phyloP scores from a whole-genome alignment of 2,888 invertebrate genomes.

The Petrolisthes manimaculis region DNA sequence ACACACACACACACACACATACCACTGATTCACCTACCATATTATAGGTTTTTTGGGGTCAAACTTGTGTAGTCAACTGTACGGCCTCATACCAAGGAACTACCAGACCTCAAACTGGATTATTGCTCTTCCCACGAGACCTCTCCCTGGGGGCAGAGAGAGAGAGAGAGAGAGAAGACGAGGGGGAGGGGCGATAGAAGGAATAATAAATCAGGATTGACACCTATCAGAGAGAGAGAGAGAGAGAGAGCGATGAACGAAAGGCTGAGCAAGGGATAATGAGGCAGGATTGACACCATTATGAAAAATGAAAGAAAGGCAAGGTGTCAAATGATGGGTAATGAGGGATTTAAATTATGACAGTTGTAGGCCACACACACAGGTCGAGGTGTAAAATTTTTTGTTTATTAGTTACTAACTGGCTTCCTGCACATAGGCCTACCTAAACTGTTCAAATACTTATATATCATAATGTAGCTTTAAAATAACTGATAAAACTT shows the following conservation, averaged over 20 bases:
- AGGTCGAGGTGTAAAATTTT: not conserved
- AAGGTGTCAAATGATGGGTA: too few species aligned
- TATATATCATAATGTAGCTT: too few species aligned
- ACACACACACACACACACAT: constrained; percentile 20
- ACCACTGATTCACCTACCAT: not conserved
- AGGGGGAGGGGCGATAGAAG: not conserved
- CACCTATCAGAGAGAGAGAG: not conserved
- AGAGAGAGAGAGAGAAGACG: not conserved
- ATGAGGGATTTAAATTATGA: too few species aligned
- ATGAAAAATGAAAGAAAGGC: too few species aligned
- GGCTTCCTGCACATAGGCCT: too few species aligned
- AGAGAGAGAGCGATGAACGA: not conserved
- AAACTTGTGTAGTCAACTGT: not conserved
- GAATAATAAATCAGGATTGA: not conserved
- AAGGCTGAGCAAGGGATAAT: not conserved
- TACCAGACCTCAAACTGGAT: too few species aligned
- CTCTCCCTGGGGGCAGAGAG: not conserved
- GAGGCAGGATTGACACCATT: too few species aligned
- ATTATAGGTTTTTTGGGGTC: not conserved
- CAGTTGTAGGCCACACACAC: not conserved
- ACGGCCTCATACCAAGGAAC: too few species aligned
- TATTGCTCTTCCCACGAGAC: not conserved
- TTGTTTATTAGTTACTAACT: too few species aligned
- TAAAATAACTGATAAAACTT: too few species aligned
- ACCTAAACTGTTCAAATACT: too few species aligned